Evolutionary conservation across 1,140 invertebrate species (phyloP).

Genomic region (Hirudo medicinalis): DNA sequence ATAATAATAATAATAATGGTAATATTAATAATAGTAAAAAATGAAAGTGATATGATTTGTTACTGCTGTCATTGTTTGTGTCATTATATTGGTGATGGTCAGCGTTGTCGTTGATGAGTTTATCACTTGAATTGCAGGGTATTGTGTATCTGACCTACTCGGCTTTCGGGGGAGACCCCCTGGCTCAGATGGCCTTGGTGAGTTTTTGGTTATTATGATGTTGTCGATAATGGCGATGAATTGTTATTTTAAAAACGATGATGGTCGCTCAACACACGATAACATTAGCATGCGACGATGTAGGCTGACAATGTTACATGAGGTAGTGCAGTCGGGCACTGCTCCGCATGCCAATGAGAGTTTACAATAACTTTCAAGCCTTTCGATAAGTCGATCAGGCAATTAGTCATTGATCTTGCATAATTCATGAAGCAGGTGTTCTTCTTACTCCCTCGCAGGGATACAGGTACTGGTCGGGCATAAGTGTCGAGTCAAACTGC

Average conservation of each 20-base stretch:
- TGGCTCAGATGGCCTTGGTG: conserved; percentile 84
- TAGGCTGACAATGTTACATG: not conserved
- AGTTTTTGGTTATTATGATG: too few relatives aligned
- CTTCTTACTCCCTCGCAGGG: conserved; percentile 34
- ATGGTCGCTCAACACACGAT: not conserved
- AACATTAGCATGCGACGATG: not conserved
- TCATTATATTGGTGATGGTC: not conserved
- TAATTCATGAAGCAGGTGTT: not conserved
- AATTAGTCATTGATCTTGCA: not conserved
- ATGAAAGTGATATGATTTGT: not conserved
- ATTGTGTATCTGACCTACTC: conserved; percentile 80
- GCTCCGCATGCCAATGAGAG: too few relatives aligned
- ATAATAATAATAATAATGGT: not conserved
- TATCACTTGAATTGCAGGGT: conserved; percentile 43
- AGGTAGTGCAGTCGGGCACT: too few relatives aligned
- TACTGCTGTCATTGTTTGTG: conserved; percentile 18
- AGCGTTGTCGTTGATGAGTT: too few relatives aligned
- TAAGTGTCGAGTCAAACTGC: conserved; percentile 71
- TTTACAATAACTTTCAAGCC: too few relatives aligned
- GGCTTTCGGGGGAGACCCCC: conserved; percentile 71
- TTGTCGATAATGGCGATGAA: conserved; percentile 44
- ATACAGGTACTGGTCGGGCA: conserved; percentile 67
- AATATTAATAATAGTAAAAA: too few relatives aligned
- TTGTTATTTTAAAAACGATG: not conserved
- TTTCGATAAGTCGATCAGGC: too few relatives aligned